These are phyloP conservation scores for Cercopithecus petaurista DNA, from an alignment of 2,797 vertebrate genomes.

Conservation along the genomic window DNA sequence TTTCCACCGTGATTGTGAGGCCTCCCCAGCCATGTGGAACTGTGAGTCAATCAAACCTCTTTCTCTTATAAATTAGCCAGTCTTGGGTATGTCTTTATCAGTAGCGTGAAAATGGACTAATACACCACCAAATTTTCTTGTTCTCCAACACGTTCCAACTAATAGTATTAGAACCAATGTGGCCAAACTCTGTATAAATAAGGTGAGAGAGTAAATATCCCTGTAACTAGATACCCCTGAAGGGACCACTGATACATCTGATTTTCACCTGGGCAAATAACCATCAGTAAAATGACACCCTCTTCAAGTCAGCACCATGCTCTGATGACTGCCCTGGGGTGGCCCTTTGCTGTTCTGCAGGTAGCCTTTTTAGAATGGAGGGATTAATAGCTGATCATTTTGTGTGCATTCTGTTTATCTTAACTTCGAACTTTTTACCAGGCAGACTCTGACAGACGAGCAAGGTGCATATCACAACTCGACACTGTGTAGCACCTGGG, in stretches of 20 bases:
- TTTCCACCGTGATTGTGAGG: not conserved
- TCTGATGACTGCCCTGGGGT: rapidly evolving
- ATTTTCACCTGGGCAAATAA: not conserved
- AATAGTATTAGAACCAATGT: rapidly evolving
- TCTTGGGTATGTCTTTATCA: not conserved
- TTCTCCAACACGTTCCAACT: not conserved
- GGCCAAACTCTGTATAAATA: not conserved
- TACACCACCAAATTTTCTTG: not conserved
- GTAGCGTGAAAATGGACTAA: not conserved
- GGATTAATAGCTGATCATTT: not conserved
- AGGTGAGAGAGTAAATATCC: not conserved
- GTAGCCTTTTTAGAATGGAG: not conserved
- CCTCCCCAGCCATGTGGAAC: not conserved
- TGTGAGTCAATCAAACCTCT: not conserved
- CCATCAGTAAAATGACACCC: rapidly evolving
- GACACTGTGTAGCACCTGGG: not conserved
- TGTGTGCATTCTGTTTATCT: not conserved
- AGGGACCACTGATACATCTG: not conserved
- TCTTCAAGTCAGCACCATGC: not conserved
- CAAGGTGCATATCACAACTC: rapidly evolving
- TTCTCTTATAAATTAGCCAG: not conserved
- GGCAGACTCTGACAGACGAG: not conserved
- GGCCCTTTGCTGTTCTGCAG: rapidly evolving
- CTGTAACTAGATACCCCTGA: not conserved
- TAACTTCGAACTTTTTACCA: too few relatives aligned